Conservation (phyloP, 2,797 vertebrate species). For the Adelosebastes latens region DNA sequence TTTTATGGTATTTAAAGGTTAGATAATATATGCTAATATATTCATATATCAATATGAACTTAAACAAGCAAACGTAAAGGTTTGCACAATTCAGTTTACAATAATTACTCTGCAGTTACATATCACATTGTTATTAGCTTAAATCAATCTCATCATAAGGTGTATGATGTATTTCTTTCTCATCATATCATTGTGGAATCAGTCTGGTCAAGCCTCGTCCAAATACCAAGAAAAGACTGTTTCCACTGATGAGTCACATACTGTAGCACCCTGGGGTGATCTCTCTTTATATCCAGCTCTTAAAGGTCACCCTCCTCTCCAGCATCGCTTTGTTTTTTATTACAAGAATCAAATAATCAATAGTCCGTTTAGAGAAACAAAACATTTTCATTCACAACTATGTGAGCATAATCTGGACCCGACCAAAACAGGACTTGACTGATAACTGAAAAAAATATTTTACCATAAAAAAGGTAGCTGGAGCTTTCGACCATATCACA, state of each 20-base stretch:
- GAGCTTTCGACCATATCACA: background rate
- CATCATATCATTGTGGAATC: background rate
- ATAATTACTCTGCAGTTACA: too few species aligned
- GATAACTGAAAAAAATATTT: background rate
- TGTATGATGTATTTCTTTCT: background rate
- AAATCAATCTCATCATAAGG: background rate
- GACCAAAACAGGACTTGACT: background rate
- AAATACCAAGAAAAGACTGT: background rate
- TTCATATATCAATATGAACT: background rate
- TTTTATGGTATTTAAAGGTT: background rate
- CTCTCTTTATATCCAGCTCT: conserved; percentile 12
- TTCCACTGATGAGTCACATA: conserved; percentile 21
- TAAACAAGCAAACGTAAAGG: background rate
- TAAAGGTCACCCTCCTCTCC: conserved; percentile 47
- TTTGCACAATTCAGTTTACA: too few species aligned
- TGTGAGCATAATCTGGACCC: background rate
- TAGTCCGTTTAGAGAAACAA: background rate
- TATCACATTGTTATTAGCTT: background rate
- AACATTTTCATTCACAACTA: conserved; percentile 1
- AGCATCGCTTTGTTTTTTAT: background rate
- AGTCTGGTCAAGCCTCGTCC: background rate
- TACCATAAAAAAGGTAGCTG: background rate
- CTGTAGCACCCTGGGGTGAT: conserved; percentile 23
- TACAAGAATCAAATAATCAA: conserved; percentile 11
- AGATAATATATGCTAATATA: background rate